Evolutionary conservation across 2,888 invertebrate genomes (phyloP).

Genomic region (Mimumesa dahlbomi): DNA sequence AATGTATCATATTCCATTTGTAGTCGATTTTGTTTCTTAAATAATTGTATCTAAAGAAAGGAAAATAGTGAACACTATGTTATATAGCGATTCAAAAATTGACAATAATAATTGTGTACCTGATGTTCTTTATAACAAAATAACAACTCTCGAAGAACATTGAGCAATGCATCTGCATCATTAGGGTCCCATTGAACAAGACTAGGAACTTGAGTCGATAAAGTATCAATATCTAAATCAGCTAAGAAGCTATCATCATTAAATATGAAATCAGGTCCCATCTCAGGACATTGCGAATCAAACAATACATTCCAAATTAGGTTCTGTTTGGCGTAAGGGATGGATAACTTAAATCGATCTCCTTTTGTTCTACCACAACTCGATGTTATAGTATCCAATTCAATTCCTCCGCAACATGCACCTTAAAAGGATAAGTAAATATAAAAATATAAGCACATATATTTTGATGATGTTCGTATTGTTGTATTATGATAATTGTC

Average conservation of each 20-base stretch:
- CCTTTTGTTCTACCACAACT: constrained; percentile 72
- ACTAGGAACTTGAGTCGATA: constrained; percentile 83
- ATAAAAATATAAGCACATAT: background rate
- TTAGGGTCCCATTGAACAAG: constrained; percentile 85
- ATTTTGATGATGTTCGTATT: background rate
- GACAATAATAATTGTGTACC: constrained; percentile 81
- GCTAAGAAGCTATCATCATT: constrained; percentile 85
- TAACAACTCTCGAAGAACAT: constrained; percentile 84
- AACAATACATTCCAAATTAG: constrained; percentile 88
- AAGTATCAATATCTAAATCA: constrained; percentile 82
- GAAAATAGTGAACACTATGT: background rate
- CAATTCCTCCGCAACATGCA: constrained; percentile 52
- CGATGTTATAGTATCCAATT: constrained; percentile 52
- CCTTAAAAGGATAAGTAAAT: constrained; percentile 49
- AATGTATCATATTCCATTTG: constrained; percentile 85
- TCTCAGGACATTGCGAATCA: constrained; percentile 83
- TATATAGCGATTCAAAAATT: constrained; percentile 12
- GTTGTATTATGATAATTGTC: background rate
- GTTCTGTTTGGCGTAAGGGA: constrained; percentile 87
- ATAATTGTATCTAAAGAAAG: constrained; percentile 43
- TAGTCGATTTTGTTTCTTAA: constrained; percentile 80
- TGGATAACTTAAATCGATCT: constrained; percentile 84
- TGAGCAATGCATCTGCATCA: constrained; percentile 83
- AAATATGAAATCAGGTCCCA: constrained; percentile 89
- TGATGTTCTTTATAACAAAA: constrained; percentile 85